A percentile compares a stretch with the other conserved stretches of the same genome.
Conservation (phyloP, 2,797 vertebrate species). For the Natrix natrix region DNA sequence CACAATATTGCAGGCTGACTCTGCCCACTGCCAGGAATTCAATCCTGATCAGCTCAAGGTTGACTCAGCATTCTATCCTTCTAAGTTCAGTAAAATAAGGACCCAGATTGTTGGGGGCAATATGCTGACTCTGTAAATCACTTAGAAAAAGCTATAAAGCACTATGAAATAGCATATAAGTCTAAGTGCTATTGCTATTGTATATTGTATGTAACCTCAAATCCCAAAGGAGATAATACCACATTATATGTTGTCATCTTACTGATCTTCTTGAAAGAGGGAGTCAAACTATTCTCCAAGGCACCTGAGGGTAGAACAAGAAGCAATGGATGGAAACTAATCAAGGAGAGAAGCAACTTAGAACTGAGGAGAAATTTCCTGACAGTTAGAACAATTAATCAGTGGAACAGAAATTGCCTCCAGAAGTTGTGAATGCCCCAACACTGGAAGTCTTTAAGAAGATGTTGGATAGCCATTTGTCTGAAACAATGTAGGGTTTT, state of each 20-base stretch:
- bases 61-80: not conserved
- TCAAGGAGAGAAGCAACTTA: too few species aligned
- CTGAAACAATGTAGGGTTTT: too few species aligned
- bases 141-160: not conserved
- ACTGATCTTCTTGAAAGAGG: not conserved
- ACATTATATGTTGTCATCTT: not conserved
- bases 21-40: not conserved
- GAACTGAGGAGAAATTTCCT: too few species aligned
- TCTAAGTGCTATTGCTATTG: not conserved
- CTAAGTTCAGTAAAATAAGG: not conserved
- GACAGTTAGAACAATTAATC: too few species aligned
- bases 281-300: too few species aligned
- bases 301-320: too few species aligned
- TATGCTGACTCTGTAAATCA: not conserved
- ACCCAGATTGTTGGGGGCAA: not conserved
- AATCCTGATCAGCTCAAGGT: not conserved
- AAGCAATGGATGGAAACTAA: too few species aligned
- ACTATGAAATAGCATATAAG: not conserved
- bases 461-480: too few species aligned
- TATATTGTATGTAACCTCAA: not conserved
- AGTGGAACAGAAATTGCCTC: too few species aligned
- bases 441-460: too few species aligned
- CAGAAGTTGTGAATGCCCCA: too few species aligned
- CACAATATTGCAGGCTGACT: not conserved
- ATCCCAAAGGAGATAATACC: not conserved